Base-by-base conservation (phyloP, 2,888 invertebrate genomes). In the Acrocyrtus sp. region DNA sequence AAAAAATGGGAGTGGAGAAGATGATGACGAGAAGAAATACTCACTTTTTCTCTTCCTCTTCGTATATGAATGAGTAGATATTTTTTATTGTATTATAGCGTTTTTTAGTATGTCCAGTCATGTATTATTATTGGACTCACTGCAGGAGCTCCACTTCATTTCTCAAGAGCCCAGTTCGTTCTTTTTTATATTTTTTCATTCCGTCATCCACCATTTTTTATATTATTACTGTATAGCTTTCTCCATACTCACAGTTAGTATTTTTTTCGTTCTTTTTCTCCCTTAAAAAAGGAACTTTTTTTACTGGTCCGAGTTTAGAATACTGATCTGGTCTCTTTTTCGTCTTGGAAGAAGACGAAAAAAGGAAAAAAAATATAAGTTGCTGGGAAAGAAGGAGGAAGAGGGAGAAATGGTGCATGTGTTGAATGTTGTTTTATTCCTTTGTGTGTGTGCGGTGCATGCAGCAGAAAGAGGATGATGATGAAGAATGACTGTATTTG, bases 141-240 rank as follows among this genome's bases (percentile, higher is more conserved):
- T 56, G 66, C 66, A 66, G 57, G 66, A 63, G 63, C 75, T 73
- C 75, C 76, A 76, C 74, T 78, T 79, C 77, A 77, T 77, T 78
- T 79, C 76, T 79, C 79, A 77, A 75, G 76, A 79, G 77, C 76
- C 75, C 69, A 72, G 66, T 70, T 72, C 69, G 58, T 62, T 78
- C n/a, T n/a, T n/a, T n/a, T n/a, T n/a, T n/a, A n/a, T n/a, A n/a
- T n/a, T 60, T 77, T 70, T 74, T 74, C 67, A 74, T 77, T 72
- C 75, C 74, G 63, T 76, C 76, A 74, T 77, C 76, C 68, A 78
- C 63, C 69, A 76, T 58, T 75, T 77, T n/a, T 78, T 68, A 75
- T 77, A 74, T 75, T 75, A 75, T 74, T 74, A 68, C 69, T 21
- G 26, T n/a, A n/a, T n/a, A n/a, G n/a, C n/a, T n/a, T n/a, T n/a